Evolutionary conservation across 2,797 vertebrate genomes (phyloP), one percentile per base, ranked within the genome.

Genomic region (Phoebastria nigripes): DNA sequence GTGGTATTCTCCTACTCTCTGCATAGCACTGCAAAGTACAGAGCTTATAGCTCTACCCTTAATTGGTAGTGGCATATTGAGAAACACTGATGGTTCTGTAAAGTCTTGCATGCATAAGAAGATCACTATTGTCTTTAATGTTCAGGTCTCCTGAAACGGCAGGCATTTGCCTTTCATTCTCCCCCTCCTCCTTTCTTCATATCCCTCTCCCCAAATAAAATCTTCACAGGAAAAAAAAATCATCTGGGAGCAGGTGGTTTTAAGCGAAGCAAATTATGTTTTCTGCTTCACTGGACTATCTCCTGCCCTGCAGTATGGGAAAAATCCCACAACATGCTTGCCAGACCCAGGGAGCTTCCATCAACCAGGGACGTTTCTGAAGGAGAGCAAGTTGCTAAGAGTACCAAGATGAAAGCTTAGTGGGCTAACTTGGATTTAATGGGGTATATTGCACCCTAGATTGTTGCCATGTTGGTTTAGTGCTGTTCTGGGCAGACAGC

Each of bases 201-300:
- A 66, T 49, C 14, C 35, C 16, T 79, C 59, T 89, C 22, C 44
- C 29, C 71, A 82, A 10, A 93, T 33, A 85, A 94, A 89, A 85
- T 80, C 56, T 93, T 90, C 54, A 65, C 6, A 46, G 51, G 15
- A 46, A 73, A 71, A 77, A 87, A 51, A 74, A 67, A 81, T 79
- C 78, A 87, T 4, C 56, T 76, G 80, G 58, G 44, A 73, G 58
- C 61, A 94, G 79, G 69, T 86, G 77, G 44, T 82, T 95, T 89
- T 93, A 82, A 61, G 90, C 76, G 96, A 94, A 97, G 81, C 33
- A 89, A 95, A 91, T 94, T 79, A 81, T 41, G 72, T 93, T 94
- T 96, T 92, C 94, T 90, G 95, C 69, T 93, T 87, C 87, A 67
- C 41, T 92, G 70, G 83, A 54, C 90, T 91, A 56, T 61, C 58